Conservation (phyloP, 2,888 invertebrate genomes). For the Pycnomerus fuliginosus region DNA sequence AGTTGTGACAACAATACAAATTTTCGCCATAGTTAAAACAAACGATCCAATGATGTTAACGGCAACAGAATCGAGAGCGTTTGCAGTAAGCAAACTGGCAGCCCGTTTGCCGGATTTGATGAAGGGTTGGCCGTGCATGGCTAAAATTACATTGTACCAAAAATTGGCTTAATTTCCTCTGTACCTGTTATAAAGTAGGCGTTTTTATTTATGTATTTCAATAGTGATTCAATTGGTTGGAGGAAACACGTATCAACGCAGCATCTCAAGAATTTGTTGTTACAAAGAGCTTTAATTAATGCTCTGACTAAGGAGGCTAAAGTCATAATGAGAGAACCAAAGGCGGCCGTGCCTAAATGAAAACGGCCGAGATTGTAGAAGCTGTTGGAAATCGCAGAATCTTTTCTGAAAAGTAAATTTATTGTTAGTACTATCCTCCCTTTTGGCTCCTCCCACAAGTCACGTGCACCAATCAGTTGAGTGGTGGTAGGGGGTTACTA, state of each 20-base stretch:
- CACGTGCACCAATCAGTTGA: no score
- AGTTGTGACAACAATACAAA: no score
- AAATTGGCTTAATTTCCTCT: no score
- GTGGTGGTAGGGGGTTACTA: no score
- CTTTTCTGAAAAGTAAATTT: no score
- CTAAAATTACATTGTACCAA: no score
- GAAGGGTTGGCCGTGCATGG: constrained; percentile 12
- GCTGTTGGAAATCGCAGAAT: no score
- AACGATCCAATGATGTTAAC: constrained; percentile 10
- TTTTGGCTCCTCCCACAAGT: no score
- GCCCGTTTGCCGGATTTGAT: constrained; percentile 10
- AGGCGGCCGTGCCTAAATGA: constrained; percentile 7
- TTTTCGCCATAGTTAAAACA: constrained; percentile 7
- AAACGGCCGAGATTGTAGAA: constrained; percentile 2
- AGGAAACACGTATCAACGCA: background rate
- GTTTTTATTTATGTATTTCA: constrained; percentile 5
- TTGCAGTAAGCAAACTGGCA: constrained; percentile 2
- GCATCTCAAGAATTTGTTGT: background rate
- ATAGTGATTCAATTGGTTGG: constrained; percentile 3
- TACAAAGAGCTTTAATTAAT: background rate
- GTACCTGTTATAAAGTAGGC: no score
- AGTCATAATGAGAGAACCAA: constrained; percentile 10
- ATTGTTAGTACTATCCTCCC: no score
- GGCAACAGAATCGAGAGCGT: constrained; percentile 3
- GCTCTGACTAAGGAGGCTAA: background rate